A percentile compares a stretch with the other conserved stretches of the same genome.
Conservation (phyloP, 2,113 vertebrate genomes). For the Gracilinanus agilis region DNA sequence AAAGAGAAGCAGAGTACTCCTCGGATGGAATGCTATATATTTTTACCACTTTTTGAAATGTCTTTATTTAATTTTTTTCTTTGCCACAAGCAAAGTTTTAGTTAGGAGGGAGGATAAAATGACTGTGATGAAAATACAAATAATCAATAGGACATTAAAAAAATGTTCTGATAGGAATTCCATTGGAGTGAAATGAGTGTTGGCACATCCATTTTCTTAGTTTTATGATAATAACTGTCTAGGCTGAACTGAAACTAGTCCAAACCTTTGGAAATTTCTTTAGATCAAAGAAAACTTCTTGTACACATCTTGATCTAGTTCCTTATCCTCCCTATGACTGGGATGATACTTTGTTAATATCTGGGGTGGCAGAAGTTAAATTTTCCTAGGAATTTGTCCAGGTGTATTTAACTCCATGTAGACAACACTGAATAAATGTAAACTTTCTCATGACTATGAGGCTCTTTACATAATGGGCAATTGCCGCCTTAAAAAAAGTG, state of each 20-base stretch:
- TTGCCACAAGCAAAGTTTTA: background rate
- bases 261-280: background rate
- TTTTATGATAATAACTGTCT: rapidly evolving
- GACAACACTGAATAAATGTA: background rate
- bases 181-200: background rate
- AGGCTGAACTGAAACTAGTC: background rate
- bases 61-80: background rate
- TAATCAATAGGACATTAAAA: background rate
- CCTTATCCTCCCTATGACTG: rapidly evolving
- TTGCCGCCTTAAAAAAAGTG: background rate
- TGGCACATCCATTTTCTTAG: rapidly evolving
- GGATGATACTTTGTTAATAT: background rate
- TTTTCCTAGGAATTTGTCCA: background rate
- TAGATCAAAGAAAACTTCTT: no score
- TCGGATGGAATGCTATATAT: background rate
- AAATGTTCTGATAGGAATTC: background rate
- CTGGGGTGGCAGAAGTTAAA: background rate
- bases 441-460: background rate
- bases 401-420: background rate
- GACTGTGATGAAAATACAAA: background rate
- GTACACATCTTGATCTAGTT: no score
- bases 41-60: background rate
- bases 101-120: background rate
- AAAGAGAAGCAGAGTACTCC: background rate
- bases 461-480: background rate